Evolutionary conservation across 2,888 invertebrate genomes (phyloP).

Genomic region (Muschampia plurimacula): DNA sequence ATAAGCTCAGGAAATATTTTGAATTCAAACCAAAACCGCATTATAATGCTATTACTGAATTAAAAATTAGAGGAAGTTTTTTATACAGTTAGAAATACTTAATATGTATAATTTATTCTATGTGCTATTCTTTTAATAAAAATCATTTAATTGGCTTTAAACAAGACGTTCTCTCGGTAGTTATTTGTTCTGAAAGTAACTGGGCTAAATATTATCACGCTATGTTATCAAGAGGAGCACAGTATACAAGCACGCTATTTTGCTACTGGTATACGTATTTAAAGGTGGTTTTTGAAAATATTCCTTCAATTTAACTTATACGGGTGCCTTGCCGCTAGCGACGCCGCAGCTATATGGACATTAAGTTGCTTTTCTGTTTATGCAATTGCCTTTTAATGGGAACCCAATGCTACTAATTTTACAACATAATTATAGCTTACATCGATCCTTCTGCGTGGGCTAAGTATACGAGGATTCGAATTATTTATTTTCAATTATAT

Average conservation of each 20-base stretch:
- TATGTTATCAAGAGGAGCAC: constrained; percentile 29
- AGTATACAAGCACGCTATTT: constrained; percentile 37
- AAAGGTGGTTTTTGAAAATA: constrained; percentile 31
- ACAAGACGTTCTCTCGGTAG: constrained; percentile 28
- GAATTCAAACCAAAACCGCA: neutral
- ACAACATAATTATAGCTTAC: constrained; percentile 48
- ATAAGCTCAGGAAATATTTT: neutral
- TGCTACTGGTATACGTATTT: constrained; percentile 29
- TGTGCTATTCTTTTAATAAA: constrained; percentile 1
- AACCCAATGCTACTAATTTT: constrained; percentile 46
- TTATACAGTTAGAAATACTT: neutral
- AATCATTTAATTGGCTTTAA: constrained; percentile 25
- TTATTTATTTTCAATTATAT: constrained; percentile 49
- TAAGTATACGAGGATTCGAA: constrained; percentile 48
- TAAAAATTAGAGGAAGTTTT: neutral
- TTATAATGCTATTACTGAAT: neutral
- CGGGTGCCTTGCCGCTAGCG: constrained; percentile 15
- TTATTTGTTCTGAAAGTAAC: constrained; percentile 32
- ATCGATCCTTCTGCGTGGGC: constrained; percentile 34
- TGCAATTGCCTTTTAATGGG: constrained; percentile 50
- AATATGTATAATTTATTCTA: neutral
- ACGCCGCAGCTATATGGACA: constrained; percentile 13
- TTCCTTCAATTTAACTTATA: constrained; percentile 20
- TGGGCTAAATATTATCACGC: constrained; percentile 32
- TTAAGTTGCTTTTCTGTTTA: constrained; percentile 4